A percentile compares a stretch with the other conserved stretches of the same genome.
These are phyloP conservation scores for Triplophysa tibetana DNA, from an alignment of 2,113 vertebrate genomes.

Conservation along the genomic window DNA sequence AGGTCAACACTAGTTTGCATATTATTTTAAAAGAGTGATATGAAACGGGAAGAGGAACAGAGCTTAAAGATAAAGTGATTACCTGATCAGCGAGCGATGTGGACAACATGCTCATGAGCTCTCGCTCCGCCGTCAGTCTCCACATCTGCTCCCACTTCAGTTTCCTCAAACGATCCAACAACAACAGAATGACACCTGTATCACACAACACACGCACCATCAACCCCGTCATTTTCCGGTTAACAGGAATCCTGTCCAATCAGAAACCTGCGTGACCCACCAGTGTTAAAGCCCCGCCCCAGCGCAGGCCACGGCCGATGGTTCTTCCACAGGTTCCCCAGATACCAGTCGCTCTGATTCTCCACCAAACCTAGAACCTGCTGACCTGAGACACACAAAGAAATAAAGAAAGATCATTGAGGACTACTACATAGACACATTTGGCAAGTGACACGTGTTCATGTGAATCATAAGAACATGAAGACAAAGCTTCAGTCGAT, in stretches of 20 bases:
- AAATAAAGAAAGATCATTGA: background rate
- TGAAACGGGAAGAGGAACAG: too few relatives aligned
- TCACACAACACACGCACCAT: constrained; percentile 3
- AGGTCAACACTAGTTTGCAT: too few relatives aligned
- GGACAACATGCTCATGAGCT: constrained; percentile 98
- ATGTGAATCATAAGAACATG: too few relatives aligned
- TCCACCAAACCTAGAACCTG: constrained; percentile 96
- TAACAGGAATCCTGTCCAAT: background rate
- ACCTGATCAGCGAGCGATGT: constrained; percentile 98
- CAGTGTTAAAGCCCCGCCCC: constrained; percentile 96
- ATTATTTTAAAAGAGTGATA: too few relatives aligned
- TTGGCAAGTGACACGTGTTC: too few relatives aligned
- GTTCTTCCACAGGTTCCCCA: constrained; percentile 99
- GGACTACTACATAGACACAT: too few relatives aligned
- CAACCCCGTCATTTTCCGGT: too few relatives aligned
- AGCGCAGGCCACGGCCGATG: constrained; percentile 96
- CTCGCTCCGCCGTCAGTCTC: constrained; percentile 93
- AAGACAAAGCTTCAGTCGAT: too few relatives aligned
- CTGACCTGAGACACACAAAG: constrained; percentile 78
- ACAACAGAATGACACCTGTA: constrained; percentile 92
- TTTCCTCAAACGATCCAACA: constrained; percentile 92
- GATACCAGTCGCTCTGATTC: constrained; percentile 99
- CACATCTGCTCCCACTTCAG: constrained; percentile 99
- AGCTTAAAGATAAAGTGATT: constrained; percentile 11
- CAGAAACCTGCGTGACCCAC: constrained; percentile 63